These are phyloP conservation scores for Drosophila burlai DNA, from an alignment of 1,140 invertebrate genomes.

Conservation along the genomic window DNA sequence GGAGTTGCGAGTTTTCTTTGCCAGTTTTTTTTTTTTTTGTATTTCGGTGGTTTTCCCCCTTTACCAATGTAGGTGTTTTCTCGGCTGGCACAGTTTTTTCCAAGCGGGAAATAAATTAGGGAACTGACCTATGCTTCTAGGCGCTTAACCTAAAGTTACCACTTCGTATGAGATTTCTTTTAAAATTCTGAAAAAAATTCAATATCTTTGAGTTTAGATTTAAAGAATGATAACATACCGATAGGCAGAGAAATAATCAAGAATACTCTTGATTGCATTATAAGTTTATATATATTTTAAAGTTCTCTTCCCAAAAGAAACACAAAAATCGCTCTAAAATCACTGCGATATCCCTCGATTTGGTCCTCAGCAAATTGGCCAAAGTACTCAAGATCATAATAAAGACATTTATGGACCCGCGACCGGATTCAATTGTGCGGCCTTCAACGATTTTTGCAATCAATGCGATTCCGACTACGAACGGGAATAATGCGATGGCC, in stretches of 20 bases:
- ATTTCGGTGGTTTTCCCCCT: constrained; percentile 2
- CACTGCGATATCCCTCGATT: not conserved
- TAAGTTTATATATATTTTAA: not conserved
- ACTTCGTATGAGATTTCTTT: not conserved
- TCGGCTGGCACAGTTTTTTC: constrained; percentile 61
- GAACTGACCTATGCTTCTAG: not conserved
- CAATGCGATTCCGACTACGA: constrained; percentile 37
- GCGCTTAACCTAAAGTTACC: not conserved
- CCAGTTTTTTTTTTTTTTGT: constrained; percentile 1
- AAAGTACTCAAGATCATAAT: constrained; percentile 68
- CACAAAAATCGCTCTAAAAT: not conserved
- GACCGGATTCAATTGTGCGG: constrained; percentile 68
- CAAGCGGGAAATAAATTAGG: not conserved
- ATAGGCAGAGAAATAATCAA: not conserved
- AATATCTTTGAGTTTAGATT: not conserved
- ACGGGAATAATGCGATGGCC: constrained; percentile 55
- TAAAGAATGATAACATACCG: not conserved
- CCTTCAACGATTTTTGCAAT: constrained; percentile 62
- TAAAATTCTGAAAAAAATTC: not conserved
- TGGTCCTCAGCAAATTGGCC: constrained; percentile 55
- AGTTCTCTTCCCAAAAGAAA: not conserved
- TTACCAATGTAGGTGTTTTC: constrained; percentile 27
- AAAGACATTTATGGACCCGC: constrained; percentile 73
- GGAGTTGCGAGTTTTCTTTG: constrained; percentile 16
- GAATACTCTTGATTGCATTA: too few relatives aligned